Evolutionary conservation across 2,113 vertebrate species (phyloP).

Genomic region (Cranoglanis bouderius): DNA sequence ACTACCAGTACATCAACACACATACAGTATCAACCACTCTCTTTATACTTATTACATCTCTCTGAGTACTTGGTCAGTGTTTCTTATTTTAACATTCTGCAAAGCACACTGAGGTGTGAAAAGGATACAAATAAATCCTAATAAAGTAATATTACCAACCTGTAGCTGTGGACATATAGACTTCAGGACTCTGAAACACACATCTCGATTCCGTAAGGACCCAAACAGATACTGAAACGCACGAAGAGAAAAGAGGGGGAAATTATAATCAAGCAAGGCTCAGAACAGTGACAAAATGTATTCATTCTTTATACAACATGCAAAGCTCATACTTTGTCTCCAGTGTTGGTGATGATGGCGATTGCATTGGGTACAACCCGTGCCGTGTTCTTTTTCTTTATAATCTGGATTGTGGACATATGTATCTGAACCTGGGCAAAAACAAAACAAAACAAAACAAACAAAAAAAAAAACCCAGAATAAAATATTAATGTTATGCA

Average conservation of each 20-base stretch:
- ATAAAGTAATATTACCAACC: slow-evolving; percentile 55
- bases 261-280: background rate
- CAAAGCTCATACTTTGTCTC: slow-evolving; percentile 75
- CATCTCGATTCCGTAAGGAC: slow-evolving; percentile 72
- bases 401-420: slow-evolving; percentile 54
- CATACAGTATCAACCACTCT: background rate
- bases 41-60: background rate
- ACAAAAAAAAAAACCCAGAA: background rate
- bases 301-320: background rate
- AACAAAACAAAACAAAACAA: background rate
- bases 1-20: background rate
- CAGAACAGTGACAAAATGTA: background rate
- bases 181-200: slow-evolving; percentile 70
- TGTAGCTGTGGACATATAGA: slow-evolving; percentile 65
- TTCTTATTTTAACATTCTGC: background rate
- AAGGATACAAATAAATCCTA: background rate
- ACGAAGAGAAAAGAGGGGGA: background rate
- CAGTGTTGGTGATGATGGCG: slow-evolving; percentile 70
- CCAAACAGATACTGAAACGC: slow-evolving; percentile 75
- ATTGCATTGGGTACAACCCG: slow-evolving; percentile 77
- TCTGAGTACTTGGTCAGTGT: background rate
- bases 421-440: slow-evolving; percentile 72
- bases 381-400: slow-evolving; percentile 79
- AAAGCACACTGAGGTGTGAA: background rate
- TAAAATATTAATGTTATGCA: background rate